Evolutionary conservation across 1,140 invertebrate genomes (phyloP), one percentile per base, ranked within the genome.

Genomic region (Fopius arisanus): DNA sequence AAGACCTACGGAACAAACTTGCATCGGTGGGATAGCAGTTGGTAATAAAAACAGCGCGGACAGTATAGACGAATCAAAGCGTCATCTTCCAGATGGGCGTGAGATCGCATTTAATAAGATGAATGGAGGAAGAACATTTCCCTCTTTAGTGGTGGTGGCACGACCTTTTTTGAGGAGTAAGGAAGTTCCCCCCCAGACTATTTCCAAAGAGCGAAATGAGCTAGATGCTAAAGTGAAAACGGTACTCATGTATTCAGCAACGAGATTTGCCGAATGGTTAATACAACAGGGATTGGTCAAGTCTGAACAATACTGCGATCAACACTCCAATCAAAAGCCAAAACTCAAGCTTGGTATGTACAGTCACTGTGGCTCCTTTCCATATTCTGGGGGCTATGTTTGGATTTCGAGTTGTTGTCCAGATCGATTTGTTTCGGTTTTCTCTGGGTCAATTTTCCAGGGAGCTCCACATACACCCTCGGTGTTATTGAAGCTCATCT

Each of bases 341-440:
- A 93, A 93, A 75, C 86, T 95, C 0, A 95, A 95, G 83, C 83
- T 96, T 1, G 92, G 91, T 33, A 94, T 95, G 91, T 96, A 95
- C 81, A 95, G 93, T 6, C 95, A 96, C 83, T 92, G 92, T 2
- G 90, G 92, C 1, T 95, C 95, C 77, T 95, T 96, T 82, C 94
- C 94, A 0, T 94, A 93, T 83, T 95, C 94, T 0, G 95, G 94
- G 12, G 95, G 95, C 16, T 96, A 96, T 80, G 95, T 97, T 1
- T 96, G 95, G 95, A 95, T 96, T 75, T 93, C 92, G 1, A 92
- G 93, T 63, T 96, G 95, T 82, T 96, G 95, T 81, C 92, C 94
- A 0, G 92, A 93, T 23, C 91, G 92, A 65, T 96, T 94, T 79
- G 92, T 96, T 0, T 96, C 95, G 0, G 94, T 96, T 0, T 97